phyloP scores from a whole-genome alignment of 2,797 vertebrate species.

The Pagetopsis macropterus region DNA sequence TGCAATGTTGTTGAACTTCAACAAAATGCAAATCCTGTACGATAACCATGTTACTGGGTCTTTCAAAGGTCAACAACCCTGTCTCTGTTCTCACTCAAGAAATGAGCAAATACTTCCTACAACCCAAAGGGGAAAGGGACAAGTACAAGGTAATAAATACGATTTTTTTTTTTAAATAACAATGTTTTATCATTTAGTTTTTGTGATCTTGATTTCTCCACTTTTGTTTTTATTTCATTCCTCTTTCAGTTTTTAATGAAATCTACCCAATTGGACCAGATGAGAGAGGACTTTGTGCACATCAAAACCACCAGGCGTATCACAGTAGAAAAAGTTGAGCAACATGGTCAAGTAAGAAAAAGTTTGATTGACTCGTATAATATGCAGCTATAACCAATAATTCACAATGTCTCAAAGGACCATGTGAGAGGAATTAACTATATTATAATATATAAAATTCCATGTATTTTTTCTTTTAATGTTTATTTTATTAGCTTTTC shows the following conservation, averaged over 20 bases:
- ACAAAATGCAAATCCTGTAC: background rate
- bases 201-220: background rate
- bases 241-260: constrained; percentile 95
- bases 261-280: constrained; percentile 95
- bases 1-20: background rate
- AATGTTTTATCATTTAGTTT: background rate
- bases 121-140: constrained; percentile 94
- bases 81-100: constrained; percentile 97
- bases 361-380: background rate
- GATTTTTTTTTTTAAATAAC: background rate
- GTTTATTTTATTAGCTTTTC: no score
- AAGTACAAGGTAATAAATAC: constrained; percentile 88
- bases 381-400: background rate
- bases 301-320: constrained; percentile 91
- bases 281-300: constrained; percentile 95
- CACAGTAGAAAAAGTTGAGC: constrained; percentile 87
- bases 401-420: background rate
- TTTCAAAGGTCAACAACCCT: constrained; percentile 92
- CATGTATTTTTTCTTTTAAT: no score
- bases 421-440: background rate
- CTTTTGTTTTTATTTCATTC: background rate
- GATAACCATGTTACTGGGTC: background rate
- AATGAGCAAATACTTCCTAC: constrained; percentile 97
- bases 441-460: background rate
- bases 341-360: constrained; percentile 87